Percentiles rank a stretch among this genome's conserved stretches.
phyloP scores from a whole-genome alignment of 2,797 vertebrate genomes.

The Buphagus erythrorhynchus region DNA sequence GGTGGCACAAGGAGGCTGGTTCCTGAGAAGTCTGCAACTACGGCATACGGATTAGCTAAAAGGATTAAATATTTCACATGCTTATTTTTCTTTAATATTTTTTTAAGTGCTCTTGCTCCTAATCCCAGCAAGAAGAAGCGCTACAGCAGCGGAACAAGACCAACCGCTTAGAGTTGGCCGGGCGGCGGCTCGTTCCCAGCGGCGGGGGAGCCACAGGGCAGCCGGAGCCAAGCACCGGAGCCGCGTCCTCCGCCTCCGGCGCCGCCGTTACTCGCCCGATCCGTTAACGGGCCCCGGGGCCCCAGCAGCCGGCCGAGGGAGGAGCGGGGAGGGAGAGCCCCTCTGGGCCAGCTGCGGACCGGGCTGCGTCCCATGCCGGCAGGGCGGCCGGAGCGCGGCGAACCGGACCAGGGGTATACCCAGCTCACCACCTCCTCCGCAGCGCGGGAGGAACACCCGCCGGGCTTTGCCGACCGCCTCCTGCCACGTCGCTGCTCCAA shows the following conservation, averaged over 20 bases:
- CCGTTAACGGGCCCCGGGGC: not conserved
- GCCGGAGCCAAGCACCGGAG: not conserved
- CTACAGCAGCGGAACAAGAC: too few species aligned
- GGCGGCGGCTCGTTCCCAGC: too few species aligned
- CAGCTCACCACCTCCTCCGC: not conserved
- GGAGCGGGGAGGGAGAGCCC: too few species aligned
- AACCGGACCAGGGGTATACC: not conserved
- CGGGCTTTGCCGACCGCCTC: not conserved
- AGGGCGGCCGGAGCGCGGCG: not conserved
- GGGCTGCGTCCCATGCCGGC: too few species aligned
- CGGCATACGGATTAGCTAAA: fast-evolving
- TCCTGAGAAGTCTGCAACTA: not conserved
- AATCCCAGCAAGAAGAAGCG: not conserved
- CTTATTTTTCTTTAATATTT: not conserved
- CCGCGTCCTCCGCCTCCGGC: not conserved
- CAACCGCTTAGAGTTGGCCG: too few species aligned
- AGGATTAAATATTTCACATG: fast-evolving
- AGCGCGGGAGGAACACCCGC: not conserved
- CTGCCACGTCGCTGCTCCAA: slow-evolving; percentile 10
- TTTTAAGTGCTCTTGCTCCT: not conserved
- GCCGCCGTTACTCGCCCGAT: not conserved
- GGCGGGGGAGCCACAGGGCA: fast-evolving
- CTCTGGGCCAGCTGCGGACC: fast-evolving
- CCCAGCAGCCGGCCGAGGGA: not conserved
- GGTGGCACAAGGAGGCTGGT: not conserved